Conservation (phyloP, 2,888 invertebrate genomes). For the Rhaphigaster nebulosa region DNA sequence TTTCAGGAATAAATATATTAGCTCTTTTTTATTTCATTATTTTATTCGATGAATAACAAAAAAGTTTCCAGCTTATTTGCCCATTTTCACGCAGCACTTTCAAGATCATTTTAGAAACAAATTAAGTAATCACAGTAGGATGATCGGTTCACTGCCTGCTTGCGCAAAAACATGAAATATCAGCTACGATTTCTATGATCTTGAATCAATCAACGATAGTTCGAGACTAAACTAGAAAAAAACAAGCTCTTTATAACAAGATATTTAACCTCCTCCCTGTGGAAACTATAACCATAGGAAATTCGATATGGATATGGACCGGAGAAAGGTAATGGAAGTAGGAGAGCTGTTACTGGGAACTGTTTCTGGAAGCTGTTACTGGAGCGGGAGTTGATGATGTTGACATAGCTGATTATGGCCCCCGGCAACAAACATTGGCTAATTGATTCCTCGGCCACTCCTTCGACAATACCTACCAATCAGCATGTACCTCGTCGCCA, state of each 20-base stretch:
- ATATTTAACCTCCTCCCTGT: background rate
- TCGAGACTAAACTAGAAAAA: no score
- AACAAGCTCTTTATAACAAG: background rate
- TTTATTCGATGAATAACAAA: no score
- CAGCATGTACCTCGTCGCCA: constrained; percentile 16
- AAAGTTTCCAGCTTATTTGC: no score
- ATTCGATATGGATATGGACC: background rate
- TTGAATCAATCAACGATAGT: no score
- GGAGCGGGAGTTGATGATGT: constrained; percentile 53
- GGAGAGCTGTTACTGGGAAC: constrained; percentile 39
- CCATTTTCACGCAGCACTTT: no score
- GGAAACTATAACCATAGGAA: background rate
- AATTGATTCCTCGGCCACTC: constrained; percentile 53
- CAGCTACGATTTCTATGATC: no score
- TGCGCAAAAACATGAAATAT: no score
- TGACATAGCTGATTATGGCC: constrained; percentile 56
- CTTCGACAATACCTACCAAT: constrained; percentile 44
- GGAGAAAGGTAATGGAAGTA: background rate
- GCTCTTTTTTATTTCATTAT: no score
- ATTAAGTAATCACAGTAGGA: no score
- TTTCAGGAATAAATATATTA: no score
- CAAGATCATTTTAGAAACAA: no score
- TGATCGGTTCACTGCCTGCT: background rate
- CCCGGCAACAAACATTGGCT: constrained; percentile 56
- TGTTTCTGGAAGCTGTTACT: constrained; percentile 33